Conservation (phyloP, 2,113 vertebrate species). For the Eptesicus fuscus region DNA sequence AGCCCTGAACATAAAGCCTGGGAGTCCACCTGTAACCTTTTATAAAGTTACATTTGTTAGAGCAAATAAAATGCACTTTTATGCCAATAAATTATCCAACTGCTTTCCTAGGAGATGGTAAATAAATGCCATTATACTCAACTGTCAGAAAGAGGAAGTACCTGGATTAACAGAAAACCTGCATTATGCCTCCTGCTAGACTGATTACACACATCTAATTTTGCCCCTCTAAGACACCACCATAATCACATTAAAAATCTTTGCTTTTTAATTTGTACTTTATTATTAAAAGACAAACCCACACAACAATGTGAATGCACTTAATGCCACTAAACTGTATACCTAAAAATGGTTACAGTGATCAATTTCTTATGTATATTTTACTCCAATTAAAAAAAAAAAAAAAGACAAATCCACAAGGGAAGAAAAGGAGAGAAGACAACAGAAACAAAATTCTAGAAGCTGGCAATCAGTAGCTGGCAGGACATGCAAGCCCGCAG, state of each 20-base stretch:
- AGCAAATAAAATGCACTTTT: neutral
- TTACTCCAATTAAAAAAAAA: neutral
- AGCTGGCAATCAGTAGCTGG: neutral
- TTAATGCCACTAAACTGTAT: neutral
- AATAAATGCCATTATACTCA: neutral
- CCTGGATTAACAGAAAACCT: neutral
- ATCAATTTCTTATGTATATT: neutral
- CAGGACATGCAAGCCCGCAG: neutral
- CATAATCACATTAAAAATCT: rapidly evolving
- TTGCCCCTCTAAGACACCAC: neutral
- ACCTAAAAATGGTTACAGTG: neutral
- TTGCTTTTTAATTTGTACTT: neutral
- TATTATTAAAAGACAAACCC: neutral
- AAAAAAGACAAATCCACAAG: neutral
- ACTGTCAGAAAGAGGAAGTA: neutral
- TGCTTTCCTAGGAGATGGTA: neutral
- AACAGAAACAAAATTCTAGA: neutral
- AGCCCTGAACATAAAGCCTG: neutral
- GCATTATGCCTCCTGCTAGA: neutral
- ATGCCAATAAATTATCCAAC: neutral
- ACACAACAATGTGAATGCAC: neutral
- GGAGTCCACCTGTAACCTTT: neutral
- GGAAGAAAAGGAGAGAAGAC: neutral
- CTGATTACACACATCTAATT: rapidly evolving
- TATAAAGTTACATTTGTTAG: neutral